Percentiles rank a stretch among this genome's conserved stretches.
phyloP scores from a whole-genome alignment of 2,797 vertebrate species.

The Scleropages formosus region DNA sequence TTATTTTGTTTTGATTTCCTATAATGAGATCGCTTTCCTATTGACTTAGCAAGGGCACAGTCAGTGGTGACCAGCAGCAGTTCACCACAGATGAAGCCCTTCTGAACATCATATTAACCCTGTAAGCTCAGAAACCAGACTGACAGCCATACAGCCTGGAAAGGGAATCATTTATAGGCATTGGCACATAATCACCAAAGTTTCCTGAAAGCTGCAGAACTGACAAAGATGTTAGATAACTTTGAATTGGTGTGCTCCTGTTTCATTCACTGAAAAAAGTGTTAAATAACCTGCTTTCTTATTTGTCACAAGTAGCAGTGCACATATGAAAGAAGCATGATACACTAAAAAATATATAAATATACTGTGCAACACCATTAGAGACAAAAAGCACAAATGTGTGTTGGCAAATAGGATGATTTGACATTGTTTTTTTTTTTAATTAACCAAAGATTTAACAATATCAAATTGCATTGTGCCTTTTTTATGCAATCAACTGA shows the following conservation, averaged over 20 bases:
- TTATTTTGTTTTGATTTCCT: neutral
- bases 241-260: too few relatives aligned
- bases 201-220: too few relatives aligned
- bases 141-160: too few relatives aligned
- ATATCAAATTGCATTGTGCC: neutral
- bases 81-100: neutral
- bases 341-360: neutral
- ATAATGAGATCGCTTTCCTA: conserved; percentile 2
- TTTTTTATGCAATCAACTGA: conserved; percentile 21
- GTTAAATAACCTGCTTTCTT: too few relatives aligned
- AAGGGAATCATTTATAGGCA: too few relatives aligned
- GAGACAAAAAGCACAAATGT: neutral
- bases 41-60: neutral
- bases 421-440: neutral
- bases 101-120: neutral
- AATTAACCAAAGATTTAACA: neutral
- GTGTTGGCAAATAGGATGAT: conserved; percentile 2
- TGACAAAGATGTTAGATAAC: too few relatives aligned
- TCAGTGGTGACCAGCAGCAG: neutral
- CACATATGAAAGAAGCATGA: too few relatives aligned
- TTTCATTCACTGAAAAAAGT: too few relatives aligned
- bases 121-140: neutral
- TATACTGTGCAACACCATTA: neutral
- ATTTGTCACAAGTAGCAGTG: too few relatives aligned
- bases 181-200: too few relatives aligned